Evolutionary conservation across 2,888 invertebrate genomes (phyloP), one percentile per base, ranked within the genome.

Genomic region (Dasysyrphus albostriatus): DNA sequence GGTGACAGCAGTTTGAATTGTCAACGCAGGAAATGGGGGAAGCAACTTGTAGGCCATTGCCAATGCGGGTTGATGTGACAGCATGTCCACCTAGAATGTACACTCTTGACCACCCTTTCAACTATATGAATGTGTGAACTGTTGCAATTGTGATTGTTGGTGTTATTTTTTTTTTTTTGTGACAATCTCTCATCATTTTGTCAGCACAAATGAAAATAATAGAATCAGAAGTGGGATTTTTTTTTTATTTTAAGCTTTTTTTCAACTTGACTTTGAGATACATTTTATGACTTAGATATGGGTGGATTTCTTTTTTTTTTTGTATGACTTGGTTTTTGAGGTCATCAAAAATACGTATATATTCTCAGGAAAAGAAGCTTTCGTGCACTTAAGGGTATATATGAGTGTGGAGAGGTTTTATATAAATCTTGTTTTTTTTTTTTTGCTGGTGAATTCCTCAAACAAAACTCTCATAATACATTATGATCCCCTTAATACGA

Each of bases 201-300:
- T 79, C 80, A 67, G 39, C 37, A 39, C 37, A 69, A 34, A 84
- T 70, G 58, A 72, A 84, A 79, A 83, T 72, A 72, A 76, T 42
- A 72, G 58, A 58, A 58, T 49, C 58, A 77, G 65, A 67, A 69
- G 59, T 69, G 69, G 56, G 69, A 77, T 56, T 69, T 47, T 59
- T 56, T 44, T 73, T 51, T 56, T n/a, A 44, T 42, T 42, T 51
- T 9, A n/a, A 9, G 9, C 73, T 65, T 42, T 44, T 56, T 34
- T 61, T 61, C 73, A 77, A 81, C 77, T 81, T 81, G 85, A 85
- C 76, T 81, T 81, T 85, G 81, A 77, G 49, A 81, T 69, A 77
- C 63, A 69, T 73, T 85, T 81, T 77, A 85, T 73, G 80, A n/a
- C n/a, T 83, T 69, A 59, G 63, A 73, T 24, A 24, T 67, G 24